Percentiles rank a stretch among this genome's conserved stretches.
These are phyloP conservation scores for Varecia variegata DNA, from an alignment of 2,797 vertebrate species.

Conservation along the genomic window DNA sequence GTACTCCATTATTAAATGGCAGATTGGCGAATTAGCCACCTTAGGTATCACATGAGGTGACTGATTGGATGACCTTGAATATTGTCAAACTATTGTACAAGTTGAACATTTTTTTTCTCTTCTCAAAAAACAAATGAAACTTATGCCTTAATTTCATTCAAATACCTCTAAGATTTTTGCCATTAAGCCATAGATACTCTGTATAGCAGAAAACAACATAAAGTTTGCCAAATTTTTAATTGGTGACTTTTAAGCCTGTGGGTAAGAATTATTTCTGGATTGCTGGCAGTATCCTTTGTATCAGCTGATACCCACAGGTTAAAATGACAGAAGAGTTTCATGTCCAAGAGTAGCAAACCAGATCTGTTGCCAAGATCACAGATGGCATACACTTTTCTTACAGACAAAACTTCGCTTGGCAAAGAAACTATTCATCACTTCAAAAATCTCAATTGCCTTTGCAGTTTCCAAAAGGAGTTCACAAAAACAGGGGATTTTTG, in stretches of 20 bases:
- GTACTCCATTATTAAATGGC: neutral
- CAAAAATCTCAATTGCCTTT: constrained; percentile 20
- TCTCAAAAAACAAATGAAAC: neutral
- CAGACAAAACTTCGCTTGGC: constrained; percentile 46
- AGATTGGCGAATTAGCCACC: neutral
- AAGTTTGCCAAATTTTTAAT: neutral
- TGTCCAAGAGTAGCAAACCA: neutral
- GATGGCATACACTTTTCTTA: constrained; percentile 42
- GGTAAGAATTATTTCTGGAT: neutral
- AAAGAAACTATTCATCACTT: constrained; percentile 30
- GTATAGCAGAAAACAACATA: neutral
- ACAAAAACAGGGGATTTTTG: neutral
- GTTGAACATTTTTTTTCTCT: neutral
- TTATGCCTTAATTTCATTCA: neutral
- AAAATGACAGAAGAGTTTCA: neutral
- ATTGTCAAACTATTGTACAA: neutral
- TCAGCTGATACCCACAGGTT: neutral
- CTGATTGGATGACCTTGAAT: neutral
- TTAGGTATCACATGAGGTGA: neutral
- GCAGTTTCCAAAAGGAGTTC: constrained; percentile 44
- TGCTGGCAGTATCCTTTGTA: neutral
- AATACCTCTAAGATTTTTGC: neutral
- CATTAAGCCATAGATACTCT: neutral
- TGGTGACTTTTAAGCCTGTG: constrained; percentile 13
- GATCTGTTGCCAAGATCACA: constrained; percentile 21